Evolutionary conservation across 2,113 vertebrate genomes (phyloP).

Genomic region (Gobius niger): DNA sequence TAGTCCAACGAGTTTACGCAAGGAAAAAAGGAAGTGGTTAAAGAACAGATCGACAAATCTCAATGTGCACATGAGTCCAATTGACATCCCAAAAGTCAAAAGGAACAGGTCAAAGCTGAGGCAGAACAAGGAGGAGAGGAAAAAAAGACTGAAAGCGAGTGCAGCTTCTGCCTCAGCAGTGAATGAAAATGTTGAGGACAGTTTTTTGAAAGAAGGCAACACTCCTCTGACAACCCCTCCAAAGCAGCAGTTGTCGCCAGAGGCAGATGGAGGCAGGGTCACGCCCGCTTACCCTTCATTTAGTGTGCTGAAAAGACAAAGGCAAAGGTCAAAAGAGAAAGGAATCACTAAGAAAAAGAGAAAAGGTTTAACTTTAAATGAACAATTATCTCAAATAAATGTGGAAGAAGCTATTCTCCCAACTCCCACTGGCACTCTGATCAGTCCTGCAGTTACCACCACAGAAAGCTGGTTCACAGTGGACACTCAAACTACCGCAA

Average conservation of each 20-base stretch:
- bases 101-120: conserved; percentile 63
- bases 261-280: background rate
- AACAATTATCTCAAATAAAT: conserved; percentile 6
- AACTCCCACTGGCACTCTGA: background rate
- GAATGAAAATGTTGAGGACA: conserved; percentile 31
- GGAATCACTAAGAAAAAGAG: conserved; percentile 46
- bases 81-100: conserved; percentile 43
- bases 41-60: conserved; percentile 37
- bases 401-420: conserved; percentile 15
- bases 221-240: background rate
- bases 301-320: conserved; percentile 39
- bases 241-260: conserved; percentile 1
- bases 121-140: conserved; percentile 30
- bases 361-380: conserved; percentile 36
- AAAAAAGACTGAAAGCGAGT: conserved; percentile 51
- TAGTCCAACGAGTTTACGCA: background rate
- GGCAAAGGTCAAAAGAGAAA: conserved; percentile 42
- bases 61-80: conserved; percentile 14
- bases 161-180: conserved; percentile 21
- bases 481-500: conserved; percentile 6
- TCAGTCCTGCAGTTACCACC: background rate
- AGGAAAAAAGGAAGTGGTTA: conserved; percentile 22
- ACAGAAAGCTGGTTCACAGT: background rate
- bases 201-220: conserved; percentile 31
- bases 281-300: conserved; percentile 9